These are phyloP conservation scores for Tiaroga cobitis DNA, from an alignment of 2,797 vertebrate species.

Conservation along the genomic window DNA sequence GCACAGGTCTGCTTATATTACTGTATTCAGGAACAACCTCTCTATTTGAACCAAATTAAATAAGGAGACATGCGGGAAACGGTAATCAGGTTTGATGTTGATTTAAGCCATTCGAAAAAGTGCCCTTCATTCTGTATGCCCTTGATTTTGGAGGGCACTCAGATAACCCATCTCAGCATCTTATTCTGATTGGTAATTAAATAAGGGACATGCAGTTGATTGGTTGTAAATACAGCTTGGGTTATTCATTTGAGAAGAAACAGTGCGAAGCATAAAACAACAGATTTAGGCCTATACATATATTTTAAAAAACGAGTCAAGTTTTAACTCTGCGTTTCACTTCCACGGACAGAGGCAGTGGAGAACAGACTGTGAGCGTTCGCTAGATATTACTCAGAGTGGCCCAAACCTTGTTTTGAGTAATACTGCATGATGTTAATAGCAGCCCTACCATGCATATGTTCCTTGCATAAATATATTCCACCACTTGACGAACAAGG, in stretches of 20 bases:
- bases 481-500: conserved; percentile 24
- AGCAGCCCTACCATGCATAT: conserved; percentile 29
- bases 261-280: neutral
- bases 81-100: conserved; percentile 72
- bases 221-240: conserved; percentile 36
- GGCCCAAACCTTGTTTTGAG: conserved; percentile 30
- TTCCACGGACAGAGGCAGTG: neutral
- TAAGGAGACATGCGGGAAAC: conserved; percentile 67
- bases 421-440: conserved; percentile 27
- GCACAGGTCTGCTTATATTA: conserved; percentile 1
- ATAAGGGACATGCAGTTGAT: conserved; percentile 66
- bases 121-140: conserved; percentile 66
- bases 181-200: conserved; percentile 66
- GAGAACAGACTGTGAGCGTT: conserved; percentile 25
- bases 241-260: conserved; percentile 14
- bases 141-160: conserved; percentile 62
- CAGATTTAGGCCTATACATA: neutral
- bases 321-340: neutral
- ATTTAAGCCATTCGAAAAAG: conserved; percentile 66
- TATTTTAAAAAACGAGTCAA: neutral
- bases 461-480: conserved; percentile 41
- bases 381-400: conserved; percentile 21
- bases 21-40: conserved; percentile 48
- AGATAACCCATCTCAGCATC: conserved; percentile 61
- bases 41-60: conserved; percentile 64